These are phyloP conservation scores for Cataglyphis albicans DNA, from an alignment of 2,888 invertebrate species.

Conservation along the genomic window DNA sequence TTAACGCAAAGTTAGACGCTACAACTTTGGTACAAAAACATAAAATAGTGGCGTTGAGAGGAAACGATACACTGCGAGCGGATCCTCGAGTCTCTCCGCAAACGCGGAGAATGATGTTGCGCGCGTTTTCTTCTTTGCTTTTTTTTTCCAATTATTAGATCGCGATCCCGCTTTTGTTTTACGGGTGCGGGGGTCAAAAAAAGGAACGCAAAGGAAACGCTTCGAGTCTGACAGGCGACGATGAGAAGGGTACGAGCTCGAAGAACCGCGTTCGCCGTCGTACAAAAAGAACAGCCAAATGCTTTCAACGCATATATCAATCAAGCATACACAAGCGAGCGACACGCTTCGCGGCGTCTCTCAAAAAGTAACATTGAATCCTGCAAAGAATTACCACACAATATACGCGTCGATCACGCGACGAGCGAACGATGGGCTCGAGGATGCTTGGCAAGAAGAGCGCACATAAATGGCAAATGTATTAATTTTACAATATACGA, in stretches of 20 bases:
- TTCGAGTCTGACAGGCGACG: conserved; percentile 60
- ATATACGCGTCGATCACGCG: conserved; percentile 66
- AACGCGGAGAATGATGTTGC: conserved; percentile 62
- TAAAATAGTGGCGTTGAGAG: conserved; percentile 84
- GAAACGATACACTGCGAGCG: conserved; percentile 78
- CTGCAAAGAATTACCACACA: conserved; percentile 67
- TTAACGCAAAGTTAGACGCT: conserved; percentile 86
- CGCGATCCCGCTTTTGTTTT: conserved; percentile 16
- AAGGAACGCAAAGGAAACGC: conserved; percentile 64
- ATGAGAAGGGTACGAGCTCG: conserved; percentile 67
- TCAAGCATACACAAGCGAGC: conserved; percentile 70
- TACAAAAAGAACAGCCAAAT: conserved; percentile 68
- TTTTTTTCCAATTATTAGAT: conserved; percentile 20
- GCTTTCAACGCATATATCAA: conserved; percentile 62
- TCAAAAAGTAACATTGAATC: conserved; percentile 69
- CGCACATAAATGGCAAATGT: neutral
- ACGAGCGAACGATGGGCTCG: conserved; percentile 46
- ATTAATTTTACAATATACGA: neutral
- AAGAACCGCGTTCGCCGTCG: conserved; percentile 74
- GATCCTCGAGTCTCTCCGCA: conserved; percentile 75
- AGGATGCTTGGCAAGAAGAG: conserved; percentile 19
- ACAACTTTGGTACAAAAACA: conserved; percentile 87
- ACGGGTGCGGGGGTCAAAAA: conserved; percentile 53
- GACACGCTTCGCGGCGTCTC: conserved; percentile 70
- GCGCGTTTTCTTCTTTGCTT: conserved; percentile 22